These are phyloP conservation scores for Eristalis tenax DNA, from an alignment of 2,888 invertebrate genomes.

Conservation along the genomic window DNA sequence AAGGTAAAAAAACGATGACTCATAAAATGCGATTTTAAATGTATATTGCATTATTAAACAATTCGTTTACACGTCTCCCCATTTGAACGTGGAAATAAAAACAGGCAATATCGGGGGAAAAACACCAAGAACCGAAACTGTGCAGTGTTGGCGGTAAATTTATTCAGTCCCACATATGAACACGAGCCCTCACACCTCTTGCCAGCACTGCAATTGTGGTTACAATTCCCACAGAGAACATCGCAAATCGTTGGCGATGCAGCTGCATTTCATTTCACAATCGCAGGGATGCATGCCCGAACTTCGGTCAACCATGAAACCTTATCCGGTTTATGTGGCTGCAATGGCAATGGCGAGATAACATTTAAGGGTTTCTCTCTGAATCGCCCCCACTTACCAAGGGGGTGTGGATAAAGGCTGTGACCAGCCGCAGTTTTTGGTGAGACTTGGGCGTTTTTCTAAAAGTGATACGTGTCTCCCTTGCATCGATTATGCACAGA, in stretches of 20 bases:
- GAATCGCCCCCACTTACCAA: background rate
- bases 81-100: background rate
- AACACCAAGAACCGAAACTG: background rate
- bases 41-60: constrained; percentile 31
- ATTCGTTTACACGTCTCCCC: constrained; percentile 2
- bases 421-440: constrained; percentile 17
- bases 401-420: background rate
- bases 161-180: background rate
- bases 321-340: constrained; percentile 57
- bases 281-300: constrained; percentile 32
- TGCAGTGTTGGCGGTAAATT: constrained; percentile 2
- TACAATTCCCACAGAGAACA: constrained; percentile 5
- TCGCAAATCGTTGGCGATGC: constrained; percentile 8
- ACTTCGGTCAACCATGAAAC: constrained; percentile 53
- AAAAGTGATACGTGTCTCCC: constrained; percentile 35
- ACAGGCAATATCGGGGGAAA: background rate
- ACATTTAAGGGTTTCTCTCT: constrained; percentile 28
- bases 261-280: background rate
- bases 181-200: background rate
- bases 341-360: constrained; percentile 41
- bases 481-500: constrained; percentile 57
- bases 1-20: background rate
- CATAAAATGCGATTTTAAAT: constrained; percentile 13
- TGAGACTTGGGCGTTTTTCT: constrained; percentile 50
- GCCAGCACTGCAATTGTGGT: constrained; percentile 18